Conservation (phyloP, 2,888 invertebrate genomes). For the Limnephilus marmoratus region DNA sequence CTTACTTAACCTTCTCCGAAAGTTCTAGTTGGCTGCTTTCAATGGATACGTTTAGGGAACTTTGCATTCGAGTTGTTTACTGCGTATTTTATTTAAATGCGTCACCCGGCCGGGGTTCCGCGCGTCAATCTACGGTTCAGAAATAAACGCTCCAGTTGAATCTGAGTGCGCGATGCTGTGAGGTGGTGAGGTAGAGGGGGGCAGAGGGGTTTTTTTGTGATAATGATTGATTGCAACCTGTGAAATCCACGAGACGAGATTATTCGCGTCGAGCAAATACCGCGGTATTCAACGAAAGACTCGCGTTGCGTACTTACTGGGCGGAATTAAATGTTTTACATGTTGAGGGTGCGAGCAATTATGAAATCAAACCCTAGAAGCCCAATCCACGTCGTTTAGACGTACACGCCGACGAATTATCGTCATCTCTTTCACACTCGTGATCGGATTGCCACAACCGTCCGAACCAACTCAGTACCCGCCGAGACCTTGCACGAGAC, state of each 20-base stretch:
- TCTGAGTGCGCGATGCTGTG: conserved; percentile 38
- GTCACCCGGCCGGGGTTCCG: conserved; percentile 57
- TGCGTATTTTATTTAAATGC: not conserved
- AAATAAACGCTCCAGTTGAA: conserved; percentile 58
- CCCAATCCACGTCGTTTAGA: too few species aligned
- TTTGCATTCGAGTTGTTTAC: conserved; percentile 62
- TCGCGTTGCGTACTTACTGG: not conserved
- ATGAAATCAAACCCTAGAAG: too few species aligned
- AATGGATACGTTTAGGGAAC: conserved; percentile 41
- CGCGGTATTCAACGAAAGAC: not conserved
- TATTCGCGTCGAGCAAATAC: conserved; percentile 41
- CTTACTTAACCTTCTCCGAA: not conserved
- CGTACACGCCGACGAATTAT: too few species aligned
- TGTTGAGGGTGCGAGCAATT: not conserved
- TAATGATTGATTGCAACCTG: conserved; percentile 61
- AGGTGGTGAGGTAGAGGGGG: not conserved
- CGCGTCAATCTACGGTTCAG: conserved; percentile 56
- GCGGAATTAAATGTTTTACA: not conserved
- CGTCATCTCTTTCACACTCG: too few species aligned
- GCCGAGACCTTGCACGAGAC: too few species aligned
- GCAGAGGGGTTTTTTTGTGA: conserved; percentile 49
- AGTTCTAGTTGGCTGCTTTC: conserved; percentile 43
- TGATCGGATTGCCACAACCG: too few species aligned
- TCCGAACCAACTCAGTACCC: too few species aligned
- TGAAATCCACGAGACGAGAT: conserved; percentile 55